Base-by-base conservation (phyloP, 2,797 vertebrate genomes). In the Anabas testudineus region DNA sequence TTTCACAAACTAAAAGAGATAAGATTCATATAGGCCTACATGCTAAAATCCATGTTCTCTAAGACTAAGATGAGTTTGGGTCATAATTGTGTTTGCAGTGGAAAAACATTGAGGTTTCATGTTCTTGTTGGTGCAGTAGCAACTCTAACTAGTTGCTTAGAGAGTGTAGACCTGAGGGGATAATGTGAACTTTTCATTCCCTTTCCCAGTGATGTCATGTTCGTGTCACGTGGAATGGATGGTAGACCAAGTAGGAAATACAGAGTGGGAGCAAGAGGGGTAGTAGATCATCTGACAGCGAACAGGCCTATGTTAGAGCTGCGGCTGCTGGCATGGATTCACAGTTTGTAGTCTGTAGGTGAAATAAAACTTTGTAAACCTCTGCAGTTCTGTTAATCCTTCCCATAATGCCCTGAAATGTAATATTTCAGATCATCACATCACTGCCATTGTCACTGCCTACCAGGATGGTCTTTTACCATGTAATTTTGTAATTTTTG, bases 131-230 rank as follows among this genome's bases (percentile, higher is more conserved):
- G 28, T 45, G 28, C 32, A 37, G 36, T 18, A 28, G 22, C 10
- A 73, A 63, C 15, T 63, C n/a, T 52, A 54, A n/a, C 21, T 24
- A 32, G 67, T 69, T 60, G 60, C 74, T 65, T 39, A 34, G 28
- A 47, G 9, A 48, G 14, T 13, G 16, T 14, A 2, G 26, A 46
- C 55, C 39, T 70, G 8, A 14, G 18, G 47, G 37, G 56, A 51
- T 32, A 45, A 42, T 34, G 30, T 19, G 24, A 53, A 21, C 28
- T 30, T 53, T n/a, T 53, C 4, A 53, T 45, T 45, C 24, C 24
- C 7, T 60, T 51, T 70, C 32, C 37, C 13, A 26, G 60, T 21
- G 56, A 48, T 66, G 55, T 41, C 49, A 56, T 26, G 4, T 49
- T 60, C 19, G 45, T 32, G 34, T 5, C 36, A 54, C 41, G 21